Conservation (phyloP, 1,140 invertebrate species). For the Helicorthomorpha holstii region DNA sequence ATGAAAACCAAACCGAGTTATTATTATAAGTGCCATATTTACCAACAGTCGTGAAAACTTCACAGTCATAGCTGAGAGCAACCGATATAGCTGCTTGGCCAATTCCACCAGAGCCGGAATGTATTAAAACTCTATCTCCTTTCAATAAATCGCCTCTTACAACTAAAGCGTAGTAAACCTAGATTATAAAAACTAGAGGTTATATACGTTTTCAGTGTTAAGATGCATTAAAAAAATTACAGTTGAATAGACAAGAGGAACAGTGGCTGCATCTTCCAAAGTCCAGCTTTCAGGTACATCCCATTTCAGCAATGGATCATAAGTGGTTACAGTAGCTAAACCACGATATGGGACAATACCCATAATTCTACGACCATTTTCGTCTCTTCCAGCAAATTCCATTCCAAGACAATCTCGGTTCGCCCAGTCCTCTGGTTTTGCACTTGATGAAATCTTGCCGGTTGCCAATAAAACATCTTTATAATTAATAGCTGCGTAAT, state of each 20-base stretch:
- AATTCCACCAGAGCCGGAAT: conserved; percentile 88
- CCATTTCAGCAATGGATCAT: conserved; percentile 75
- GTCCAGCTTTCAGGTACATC: conserved; percentile 72
- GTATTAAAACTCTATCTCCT: conserved; percentile 76
- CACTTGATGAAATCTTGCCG: conserved; percentile 85
- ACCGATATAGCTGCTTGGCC: conserved; percentile 90
- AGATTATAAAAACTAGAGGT: no score
- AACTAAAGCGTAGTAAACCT: conserved; percentile 73
- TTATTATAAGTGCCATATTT: background rate
- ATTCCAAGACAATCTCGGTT: conserved; percentile 78
- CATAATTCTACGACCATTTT: conserved; percentile 67
- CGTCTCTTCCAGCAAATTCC: conserved; percentile 73
- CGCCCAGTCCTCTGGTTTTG: conserved; percentile 71
- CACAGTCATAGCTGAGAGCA: conserved; percentile 66
- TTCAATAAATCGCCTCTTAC: conserved; percentile 63
- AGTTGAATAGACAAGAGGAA: conserved; percentile 88
- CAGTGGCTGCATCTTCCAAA: conserved; percentile 77
- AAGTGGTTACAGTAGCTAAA: conserved; percentile 70
- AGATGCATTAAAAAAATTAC: conserved; percentile 72
- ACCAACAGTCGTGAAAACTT: conserved; percentile 65
- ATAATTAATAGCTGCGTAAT: conserved; percentile 91
- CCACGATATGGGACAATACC: conserved; percentile 77
- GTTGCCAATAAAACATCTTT: conserved; percentile 93
- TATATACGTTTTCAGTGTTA: no score
- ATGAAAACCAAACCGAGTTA: no score